Evolutionary conservation across 37 sponge, comb jelly and placozoan genomes (phyloP).

Genomic region (Tethya wilhelma): DNA sequence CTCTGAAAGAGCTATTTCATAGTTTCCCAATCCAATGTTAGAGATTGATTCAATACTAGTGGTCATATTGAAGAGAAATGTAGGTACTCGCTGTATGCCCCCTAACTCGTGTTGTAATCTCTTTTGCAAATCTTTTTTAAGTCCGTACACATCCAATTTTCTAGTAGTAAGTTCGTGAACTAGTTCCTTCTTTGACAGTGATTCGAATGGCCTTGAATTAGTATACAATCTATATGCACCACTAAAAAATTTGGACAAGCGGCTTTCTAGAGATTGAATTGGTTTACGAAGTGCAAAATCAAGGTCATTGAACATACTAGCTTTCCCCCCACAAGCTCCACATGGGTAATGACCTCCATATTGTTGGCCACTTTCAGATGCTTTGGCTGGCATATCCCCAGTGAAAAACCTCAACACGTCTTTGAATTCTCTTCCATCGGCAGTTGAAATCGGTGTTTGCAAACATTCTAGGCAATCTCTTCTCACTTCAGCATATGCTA

Average conservation of each 20-base stretch:
- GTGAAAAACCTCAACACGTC: neutral
- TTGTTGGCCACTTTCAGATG: neutral
- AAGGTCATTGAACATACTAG: neutral
- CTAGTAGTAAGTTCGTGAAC: neutral
- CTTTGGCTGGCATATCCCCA: neutral
- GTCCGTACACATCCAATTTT: neutral
- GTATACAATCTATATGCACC: neutral
- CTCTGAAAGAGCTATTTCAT: neutral
- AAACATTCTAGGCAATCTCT: neutral
- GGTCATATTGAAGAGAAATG: neutral
- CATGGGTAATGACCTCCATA: neutral
- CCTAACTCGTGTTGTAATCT: neutral
- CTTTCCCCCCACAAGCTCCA: neutral
- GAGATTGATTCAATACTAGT: neutral
- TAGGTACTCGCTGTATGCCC: neutral
- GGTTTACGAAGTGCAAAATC: neutral
- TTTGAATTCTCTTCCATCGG: neutral
- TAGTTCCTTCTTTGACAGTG: neutral
- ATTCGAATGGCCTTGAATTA: neutral
- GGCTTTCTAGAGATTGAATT: neutral
- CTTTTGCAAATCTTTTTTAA: neutral
- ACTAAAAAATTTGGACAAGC: neutral
- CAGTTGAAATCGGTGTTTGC: neutral
- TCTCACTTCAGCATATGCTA: neutral
- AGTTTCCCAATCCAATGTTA: neutral